phyloP scores from a whole-genome alignment of 2,888 invertebrate genomes.

The Eremobia ochroleuca region DNA sequence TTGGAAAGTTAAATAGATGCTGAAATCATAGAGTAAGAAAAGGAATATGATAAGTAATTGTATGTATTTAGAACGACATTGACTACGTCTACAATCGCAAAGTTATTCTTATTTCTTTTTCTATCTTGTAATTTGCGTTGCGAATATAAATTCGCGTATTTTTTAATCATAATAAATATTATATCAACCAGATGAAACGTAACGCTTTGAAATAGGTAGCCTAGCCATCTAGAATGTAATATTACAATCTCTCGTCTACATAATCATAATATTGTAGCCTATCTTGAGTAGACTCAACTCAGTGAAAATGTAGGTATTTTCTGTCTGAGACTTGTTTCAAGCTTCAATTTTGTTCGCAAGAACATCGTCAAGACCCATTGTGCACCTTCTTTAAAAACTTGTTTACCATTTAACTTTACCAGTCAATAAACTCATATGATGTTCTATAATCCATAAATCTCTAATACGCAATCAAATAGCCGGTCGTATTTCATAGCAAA shows the following conservation, averaged over 20 bases:
- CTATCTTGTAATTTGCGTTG: neutral
- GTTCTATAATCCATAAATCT: conserved; percentile 35
- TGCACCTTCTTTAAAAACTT: neutral
- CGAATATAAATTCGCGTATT: neutral
- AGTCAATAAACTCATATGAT: conserved; percentile 38
- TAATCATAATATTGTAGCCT: neutral
- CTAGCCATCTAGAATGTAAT: neutral
- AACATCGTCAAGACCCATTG: neutral
- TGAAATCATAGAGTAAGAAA: neutral
- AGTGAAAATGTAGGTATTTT: neutral
- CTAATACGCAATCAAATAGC: conserved; percentile 55
- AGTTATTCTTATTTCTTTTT: neutral
- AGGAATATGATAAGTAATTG: neutral
- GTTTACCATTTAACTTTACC: neutral
- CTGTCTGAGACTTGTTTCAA: neutral
- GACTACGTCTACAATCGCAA: neutral
- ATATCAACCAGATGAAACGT: neutral
- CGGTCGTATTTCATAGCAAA: conserved; percentile 56
- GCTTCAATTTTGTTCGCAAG: neutral
- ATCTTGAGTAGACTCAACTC: neutral
- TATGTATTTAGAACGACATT: neutral
- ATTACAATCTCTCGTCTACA: neutral
- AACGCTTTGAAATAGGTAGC: neutral
- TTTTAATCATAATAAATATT: neutral
- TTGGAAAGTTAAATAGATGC: too few species aligned